Evolutionary conservation across 2,888 invertebrate species (phyloP), one percentile per base, ranked within the genome.

Genomic region (Parascotia fuliginaria): DNA sequence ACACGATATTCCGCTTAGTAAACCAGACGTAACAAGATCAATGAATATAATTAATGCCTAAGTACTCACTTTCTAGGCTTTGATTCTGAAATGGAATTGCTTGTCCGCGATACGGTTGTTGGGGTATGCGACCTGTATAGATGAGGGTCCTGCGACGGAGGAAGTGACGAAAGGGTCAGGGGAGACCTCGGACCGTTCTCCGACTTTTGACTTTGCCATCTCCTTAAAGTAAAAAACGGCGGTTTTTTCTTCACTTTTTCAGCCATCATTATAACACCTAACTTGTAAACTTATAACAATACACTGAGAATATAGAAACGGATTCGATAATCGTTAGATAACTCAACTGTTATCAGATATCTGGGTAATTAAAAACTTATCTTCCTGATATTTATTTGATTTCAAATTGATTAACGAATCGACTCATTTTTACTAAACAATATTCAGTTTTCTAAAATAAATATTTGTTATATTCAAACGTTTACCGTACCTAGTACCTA

Each of bases 191-290:
- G 12, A 5, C 54, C 45, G 29, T 16, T 43, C 13, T 79, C 79
- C 12, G 60, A 44, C 40, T 72, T 84, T 33, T 78, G 74, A 54
- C 83, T 81, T 42, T 81, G 85, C 79, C 82, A 85, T 29, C 88
- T 76, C 47, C 79, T 89, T n/a, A 90, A 49, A 27, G 69, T 83
- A 55, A 90, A 86, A 54, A 89, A 82, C 5, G 81, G 71, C 1
- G 80, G 79, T 37, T 79, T 88, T 51, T 85, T 89, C 56, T 87
- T 90, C 37, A 79, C 59, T 60, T 88, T 90, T 22, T 91, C 90
- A 28, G 86, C 73, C 90, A 90, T 91, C 54, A 67, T 69, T 12
- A 14, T n/a, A n/a, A n/a, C n/a, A n/a, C n/a, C n/a, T n/a, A n/a
- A n/a, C n/a, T n/a, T n/a, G n/a, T n/a, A n/a, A n/a, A n/a, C n/a